Evolutionary conservation across 2,888 invertebrate species (phyloP), one percentile per base, ranked within the genome.

Genomic region (Erebia ligea): DNA sequence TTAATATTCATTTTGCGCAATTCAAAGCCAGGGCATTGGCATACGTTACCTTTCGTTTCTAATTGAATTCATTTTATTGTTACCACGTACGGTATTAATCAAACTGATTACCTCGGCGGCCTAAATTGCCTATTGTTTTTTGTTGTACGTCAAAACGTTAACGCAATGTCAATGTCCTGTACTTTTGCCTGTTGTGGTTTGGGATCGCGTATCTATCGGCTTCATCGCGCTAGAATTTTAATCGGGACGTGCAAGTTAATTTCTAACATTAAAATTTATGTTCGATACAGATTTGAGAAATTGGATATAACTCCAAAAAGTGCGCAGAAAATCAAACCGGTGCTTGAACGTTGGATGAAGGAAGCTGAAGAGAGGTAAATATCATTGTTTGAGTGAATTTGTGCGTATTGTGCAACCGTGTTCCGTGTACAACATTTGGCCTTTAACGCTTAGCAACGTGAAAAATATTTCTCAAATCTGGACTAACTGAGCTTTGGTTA

Each of bases 251-350:
- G 83, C 85, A 86, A 86, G 83, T 82, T 84, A 81, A 86, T 81
- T 70, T 92, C 91, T 93, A 92, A 90, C 91, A 90, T 87, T 85
- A 87, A 84, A 79, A 91, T 92, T 92, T 87, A 89, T 94, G 90
- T 94, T 94, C 90, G 89, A 94, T 94, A 87, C 94, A 98, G 98
- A 97, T 99, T 99, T 95, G 99, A 99, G 95, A 99, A 99, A 95
- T 95, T 99, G 94, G 99, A 99, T 95, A 99, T 99, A 86, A 99
- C 99, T 86, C 99, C 99, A 88, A 99, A 99, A 95, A 99, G 99
- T 95, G 99, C 99, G 85, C 98, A 98, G 95, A 99, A 99, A 95
- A 99, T 99, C 89, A 99, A 99, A 93, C 99, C 99, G 80, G 99
- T 99, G 82, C 95, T 99, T 87, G 99, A 99, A 93, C 96, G 97